phyloP scores from a whole-genome alignment of 2,113 vertebrate genomes.

The Felis catus region F.catus_Fca126_mat1.0 CM031413.1:54465501-54466000 shows the following conservation, averaged over 20 bases:
- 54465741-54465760: background rate
- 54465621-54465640: background rate
- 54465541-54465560: background rate
- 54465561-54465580: accelerated
- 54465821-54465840: background rate
- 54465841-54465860: background rate
- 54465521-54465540: background rate
- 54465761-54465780: background rate
- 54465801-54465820: background rate
- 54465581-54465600: background rate
- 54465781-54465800: background rate
- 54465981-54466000: background rate
- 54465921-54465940: background rate
- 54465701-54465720: background rate
- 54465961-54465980: background rate
- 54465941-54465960: background rate
- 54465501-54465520: background rate
- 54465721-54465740: background rate
- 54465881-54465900: background rate
- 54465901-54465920: background rate
- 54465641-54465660: background rate
- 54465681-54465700: background rate
- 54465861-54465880: background rate
- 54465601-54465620: background rate
- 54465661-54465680: background rate